Conservation (phyloP, 2,888 invertebrate species). For the Siphonodentalium dalli region DNA sequence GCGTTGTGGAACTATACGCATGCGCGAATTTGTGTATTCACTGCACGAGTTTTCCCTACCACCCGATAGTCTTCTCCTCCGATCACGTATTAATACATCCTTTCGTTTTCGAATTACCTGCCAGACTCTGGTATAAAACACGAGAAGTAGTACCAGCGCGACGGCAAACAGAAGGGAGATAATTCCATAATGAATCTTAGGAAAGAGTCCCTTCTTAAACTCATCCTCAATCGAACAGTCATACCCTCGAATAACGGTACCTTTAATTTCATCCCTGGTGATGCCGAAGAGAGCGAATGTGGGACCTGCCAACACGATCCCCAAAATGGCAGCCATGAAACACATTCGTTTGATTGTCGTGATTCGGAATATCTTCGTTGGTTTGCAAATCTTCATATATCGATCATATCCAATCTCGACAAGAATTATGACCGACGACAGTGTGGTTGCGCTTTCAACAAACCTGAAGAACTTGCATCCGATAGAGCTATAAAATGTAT, state of each 20-base stretch:
- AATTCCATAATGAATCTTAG: slow-evolving; percentile 7
- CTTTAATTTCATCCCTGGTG: not conserved
- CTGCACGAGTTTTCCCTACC: not conserved
- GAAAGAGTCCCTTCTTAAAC: slow-evolving; percentile 11
- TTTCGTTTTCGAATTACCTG: slow-evolving; percentile 31
- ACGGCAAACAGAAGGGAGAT: slow-evolving; percentile 9
- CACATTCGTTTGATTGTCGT: slow-evolving; percentile 11
- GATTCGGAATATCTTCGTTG: slow-evolving; percentile 1
- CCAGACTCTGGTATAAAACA: slow-evolving; percentile 31
- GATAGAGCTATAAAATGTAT: slow-evolving; percentile 11
- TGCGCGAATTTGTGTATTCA: no score
- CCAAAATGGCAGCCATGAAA: slow-evolving; percentile 3
- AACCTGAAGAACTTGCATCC: slow-evolving; percentile 24
- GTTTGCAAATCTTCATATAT: slow-evolving; percentile 24
- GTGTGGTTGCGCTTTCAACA: slow-evolving; percentile 14
- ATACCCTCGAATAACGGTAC: slow-evolving; percentile 6
- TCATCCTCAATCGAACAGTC: slow-evolving; percentile 22
- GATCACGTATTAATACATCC: slow-evolving; percentile 29
- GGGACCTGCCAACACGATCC: slow-evolving; percentile 9
- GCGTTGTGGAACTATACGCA: no score
- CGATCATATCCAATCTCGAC: slow-evolving; percentile 24
- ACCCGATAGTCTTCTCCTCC: slow-evolving; percentile 6
- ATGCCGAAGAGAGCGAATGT: slow-evolving; percentile 17
- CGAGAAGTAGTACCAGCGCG: slow-evolving; percentile 7
- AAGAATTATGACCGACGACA: slow-evolving; percentile 17